These are phyloP conservation scores for Penaeus indicus DNA, from an alignment of 1,140 invertebrate genomes.

Conservation along the genomic window DNA sequence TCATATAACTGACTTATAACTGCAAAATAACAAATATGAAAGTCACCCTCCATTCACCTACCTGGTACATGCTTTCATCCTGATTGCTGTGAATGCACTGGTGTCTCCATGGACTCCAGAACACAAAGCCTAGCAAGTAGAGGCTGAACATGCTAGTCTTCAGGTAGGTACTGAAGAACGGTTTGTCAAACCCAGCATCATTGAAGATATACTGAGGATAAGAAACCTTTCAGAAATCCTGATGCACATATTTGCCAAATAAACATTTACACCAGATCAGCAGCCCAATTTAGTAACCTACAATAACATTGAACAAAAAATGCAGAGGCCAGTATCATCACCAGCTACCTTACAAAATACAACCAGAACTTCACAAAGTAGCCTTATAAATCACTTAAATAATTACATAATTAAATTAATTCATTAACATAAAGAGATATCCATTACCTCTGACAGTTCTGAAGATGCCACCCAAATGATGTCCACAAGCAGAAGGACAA, in stretches of 20 bases:
- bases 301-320: no score
- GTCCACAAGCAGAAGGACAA: conserved; percentile 85
- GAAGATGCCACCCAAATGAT: conserved; percentile 90
- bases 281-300: no score
- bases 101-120: conserved; percentile 82
- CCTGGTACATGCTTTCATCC: conserved; percentile 48
- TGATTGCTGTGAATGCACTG: conserved; percentile 46
- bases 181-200: conserved; percentile 84
- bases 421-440: background rate
- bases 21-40: background rate
- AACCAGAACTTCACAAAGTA: no score
- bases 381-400: background rate
- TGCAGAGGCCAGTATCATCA: no score
- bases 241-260: conserved; percentile 32
- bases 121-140: conserved; percentile 85
- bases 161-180: conserved; percentile 90
- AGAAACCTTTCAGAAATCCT: conserved; percentile 46
- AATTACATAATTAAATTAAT: conserved; percentile 32
- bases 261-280: conserved; percentile 16
- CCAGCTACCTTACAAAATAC: no score
- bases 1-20: background rate
- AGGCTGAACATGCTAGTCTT: conserved; percentile 90
- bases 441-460: conserved; percentile 84
- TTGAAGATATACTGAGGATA: conserved; percentile 84
- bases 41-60: background rate